Base-by-base conservation (phyloP, 2,888 invertebrate species). In the Sarcophaga carnaria region DNA sequence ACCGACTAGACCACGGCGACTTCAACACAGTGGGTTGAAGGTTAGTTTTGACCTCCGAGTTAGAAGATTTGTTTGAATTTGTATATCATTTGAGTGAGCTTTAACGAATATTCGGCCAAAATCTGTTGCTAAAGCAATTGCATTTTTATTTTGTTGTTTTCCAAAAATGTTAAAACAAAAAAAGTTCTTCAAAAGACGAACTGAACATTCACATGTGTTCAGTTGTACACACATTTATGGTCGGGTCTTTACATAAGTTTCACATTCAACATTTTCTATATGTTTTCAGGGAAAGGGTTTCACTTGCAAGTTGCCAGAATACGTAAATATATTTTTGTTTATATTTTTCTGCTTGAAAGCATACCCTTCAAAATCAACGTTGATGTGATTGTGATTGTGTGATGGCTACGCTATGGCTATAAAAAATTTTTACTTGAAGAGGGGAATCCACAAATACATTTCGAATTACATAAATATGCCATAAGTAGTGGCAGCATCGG, bases 201-300 rank as follows among this genome's bases (percentile, higher is more conserved):
- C 20, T 22, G n/a, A 12, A 11, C 27, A 10, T 71, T 54, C 27
- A 60, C 20, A 45, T 72, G 60, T 62, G 14, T 62, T 11, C n/a
- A 62, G 60, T 45, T 62, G 25, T 20, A 62, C 6, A 12, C 10
- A 62, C 27, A 60, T 47, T 66, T 66, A 64, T n/a, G 49, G 49
- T 66, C 77, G 80, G 63, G 20, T 62, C n/a, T 85, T 85, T 80
- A 71, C 66, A 66, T 54, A 79, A 80, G 20, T 79, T 87, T 72
- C 12, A 71, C 70, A 70, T 64, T 27, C 8, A 6, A 63, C 22
- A 72, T 12, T 54, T 49, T 27, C 37, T 0, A 25, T 25, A 25
- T 67, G 54, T 37, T 60, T 69, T 80, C 60, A 14, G 45, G 63
- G 74, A 83, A 64, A 62, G 63, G 71, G 5, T 67, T 72, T 63